Evolutionary conservation across 2,888 invertebrate genomes (phyloP).

Genomic region (Parelbella ahira): DNA sequence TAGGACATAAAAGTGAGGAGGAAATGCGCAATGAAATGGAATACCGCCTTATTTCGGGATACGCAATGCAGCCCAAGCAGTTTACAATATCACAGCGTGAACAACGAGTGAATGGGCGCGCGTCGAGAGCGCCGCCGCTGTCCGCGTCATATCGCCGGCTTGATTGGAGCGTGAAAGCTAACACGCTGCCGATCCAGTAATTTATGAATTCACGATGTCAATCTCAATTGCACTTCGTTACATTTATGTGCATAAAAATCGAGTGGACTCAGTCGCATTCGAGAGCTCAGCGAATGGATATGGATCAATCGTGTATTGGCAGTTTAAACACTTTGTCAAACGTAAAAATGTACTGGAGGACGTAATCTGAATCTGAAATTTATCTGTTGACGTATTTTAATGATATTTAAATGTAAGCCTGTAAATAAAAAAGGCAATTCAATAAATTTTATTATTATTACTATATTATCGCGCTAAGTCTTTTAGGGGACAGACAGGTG

Average conservation of each 20-base stretch:
- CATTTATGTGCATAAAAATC: slow-evolving; percentile 21
- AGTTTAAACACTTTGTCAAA: too few relatives aligned
- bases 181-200: slow-evolving; percentile 33
- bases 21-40: slow-evolving; percentile 16
- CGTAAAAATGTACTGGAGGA: too few relatives aligned
- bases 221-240: slow-evolving; percentile 18
- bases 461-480: too few relatives aligned
- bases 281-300: slow-evolving; percentile 4
- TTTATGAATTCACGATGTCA: slow-evolving; percentile 31
- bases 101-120: neutral
- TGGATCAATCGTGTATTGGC: slow-evolving; percentile 12
- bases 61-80: slow-evolving; percentile 22
- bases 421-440: too few relatives aligned
- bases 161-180: slow-evolving; percentile 37
- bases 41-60: slow-evolving; percentile 20
- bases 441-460: too few relatives aligned
- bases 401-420: too few relatives aligned
- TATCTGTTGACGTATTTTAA: too few relatives aligned
- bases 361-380: too few relatives aligned
- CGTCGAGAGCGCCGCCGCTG: slow-evolving; percentile 26
- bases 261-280: slow-evolving; percentile 13
- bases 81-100: slow-evolving; percentile 14
- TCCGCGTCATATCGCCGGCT: slow-evolving; percentile 31
- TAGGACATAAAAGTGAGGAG: slow-evolving; percentile 15
- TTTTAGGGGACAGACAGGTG: too few relatives aligned